These are phyloP conservation scores for Macrocentrus cingulum DNA, from an alignment of 1,140 invertebrate species.

Conservation along the genomic window DNA sequence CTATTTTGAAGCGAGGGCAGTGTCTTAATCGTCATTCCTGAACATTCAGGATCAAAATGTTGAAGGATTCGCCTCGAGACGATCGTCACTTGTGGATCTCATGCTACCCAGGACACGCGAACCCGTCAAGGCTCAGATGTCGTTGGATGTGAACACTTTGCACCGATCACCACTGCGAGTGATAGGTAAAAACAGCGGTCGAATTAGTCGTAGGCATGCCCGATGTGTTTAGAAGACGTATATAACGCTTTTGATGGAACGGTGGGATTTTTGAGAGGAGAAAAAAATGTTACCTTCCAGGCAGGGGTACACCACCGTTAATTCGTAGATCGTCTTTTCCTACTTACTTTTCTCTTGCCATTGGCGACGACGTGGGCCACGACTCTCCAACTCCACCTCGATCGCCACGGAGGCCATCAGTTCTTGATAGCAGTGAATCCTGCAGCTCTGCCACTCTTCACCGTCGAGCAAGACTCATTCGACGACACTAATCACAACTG, in stretches of 20 bases:
- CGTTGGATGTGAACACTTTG: conserved; percentile 40
- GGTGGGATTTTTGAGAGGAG: conserved; percentile 6
- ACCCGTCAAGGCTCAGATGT: conserved; percentile 37
- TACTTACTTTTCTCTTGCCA: conserved; percentile 31
- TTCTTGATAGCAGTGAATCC: conserved; percentile 13
- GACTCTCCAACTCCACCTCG: conserved; percentile 35
- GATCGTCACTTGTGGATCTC: conserved; percentile 37
- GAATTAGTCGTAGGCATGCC: neutral
- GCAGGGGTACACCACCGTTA: conserved; percentile 39
- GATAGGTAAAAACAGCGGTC: conserved; percentile 35
- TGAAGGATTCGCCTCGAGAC: conserved; percentile 33
- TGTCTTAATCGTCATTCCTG: conserved; percentile 32
- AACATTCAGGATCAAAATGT: conserved; percentile 39
- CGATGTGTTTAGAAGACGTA: neutral
- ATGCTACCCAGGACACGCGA: conserved; percentile 34
- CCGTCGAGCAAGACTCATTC: conserved; percentile 42
- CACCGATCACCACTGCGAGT: conserved; percentile 38
- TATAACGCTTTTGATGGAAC: neutral
- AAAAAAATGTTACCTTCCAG: conserved; percentile 32
- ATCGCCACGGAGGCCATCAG: conserved; percentile 35
- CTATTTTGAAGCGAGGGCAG: conserved; percentile 25
- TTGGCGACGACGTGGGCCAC: conserved; percentile 16
- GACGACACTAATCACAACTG: conserved; percentile 34
- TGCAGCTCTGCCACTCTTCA: conserved; percentile 30
- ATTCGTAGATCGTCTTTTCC: conserved; percentile 48